These are phyloP conservation scores for Diogma glabrata DNA, from an alignment of 2,888 invertebrate species.

Conservation along the genomic window DNA sequence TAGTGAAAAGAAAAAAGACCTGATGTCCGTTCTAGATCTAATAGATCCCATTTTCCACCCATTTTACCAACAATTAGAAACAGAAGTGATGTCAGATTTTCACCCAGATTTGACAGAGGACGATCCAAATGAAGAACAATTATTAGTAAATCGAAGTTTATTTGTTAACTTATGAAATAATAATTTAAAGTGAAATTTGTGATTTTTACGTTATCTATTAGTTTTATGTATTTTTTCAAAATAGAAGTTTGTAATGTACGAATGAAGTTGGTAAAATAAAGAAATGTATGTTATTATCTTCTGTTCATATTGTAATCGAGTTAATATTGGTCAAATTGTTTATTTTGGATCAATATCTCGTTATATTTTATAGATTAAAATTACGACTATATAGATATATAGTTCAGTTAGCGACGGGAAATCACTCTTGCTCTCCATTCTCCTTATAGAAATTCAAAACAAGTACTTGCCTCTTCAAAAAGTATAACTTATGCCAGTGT, in stretches of 20 bases:
- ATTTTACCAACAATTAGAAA: not conserved
- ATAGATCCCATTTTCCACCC: not conserved
- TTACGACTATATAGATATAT: not conserved
- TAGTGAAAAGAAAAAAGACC: not conserved
- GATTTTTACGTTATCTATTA: not conserved
- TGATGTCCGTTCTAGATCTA: not conserved
- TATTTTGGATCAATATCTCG: not conserved
- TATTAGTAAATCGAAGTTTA: not conserved
- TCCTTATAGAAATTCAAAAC: not conserved
- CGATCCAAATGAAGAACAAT: not conserved
- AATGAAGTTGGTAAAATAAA: not conserved
- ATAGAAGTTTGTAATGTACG: not conserved
- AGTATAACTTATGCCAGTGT: not conserved
- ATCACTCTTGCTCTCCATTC: not conserved
- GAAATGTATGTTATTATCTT: not conserved
- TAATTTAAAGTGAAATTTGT: not conserved
- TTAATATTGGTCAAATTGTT: slow-evolving; percentile 1
- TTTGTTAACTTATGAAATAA: too few relatives aligned
- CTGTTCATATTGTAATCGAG: not conserved
- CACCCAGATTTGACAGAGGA: not conserved
- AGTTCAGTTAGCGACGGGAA: not conserved
- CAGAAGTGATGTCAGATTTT: not conserved
- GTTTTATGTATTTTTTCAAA: not conserved
- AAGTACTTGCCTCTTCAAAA: not conserved
- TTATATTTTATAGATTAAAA: not conserved